Evolutionary conservation across 2,888 invertebrate genomes (phyloP).

Genomic region (Rambutsinella grinnellia): DNA sequence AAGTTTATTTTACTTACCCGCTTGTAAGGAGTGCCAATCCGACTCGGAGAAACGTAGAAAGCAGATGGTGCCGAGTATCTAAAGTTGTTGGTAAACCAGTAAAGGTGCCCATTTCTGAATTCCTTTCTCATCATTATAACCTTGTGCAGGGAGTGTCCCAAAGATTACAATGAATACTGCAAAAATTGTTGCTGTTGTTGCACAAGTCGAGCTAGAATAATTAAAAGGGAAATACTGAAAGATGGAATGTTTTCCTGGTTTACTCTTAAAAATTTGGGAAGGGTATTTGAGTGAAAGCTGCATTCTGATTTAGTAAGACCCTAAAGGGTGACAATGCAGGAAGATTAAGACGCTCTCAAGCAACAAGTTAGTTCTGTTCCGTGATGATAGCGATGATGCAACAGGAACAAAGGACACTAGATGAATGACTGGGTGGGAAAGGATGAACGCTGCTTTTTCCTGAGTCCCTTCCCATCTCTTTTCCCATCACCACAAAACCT

Average conservation of each 20-base stretch:
- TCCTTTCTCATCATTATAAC: conserved; percentile 53
- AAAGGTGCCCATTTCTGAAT: conserved; percentile 58
- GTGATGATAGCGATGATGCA: conserved; percentile 20
- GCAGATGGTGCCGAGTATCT: conserved; percentile 52
- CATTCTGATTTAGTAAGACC: no score
- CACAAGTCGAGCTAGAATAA: no score
- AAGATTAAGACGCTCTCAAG: no score
- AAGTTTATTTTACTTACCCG: conserved; percentile 47
- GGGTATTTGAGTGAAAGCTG: no score
- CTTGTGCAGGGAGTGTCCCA: not conserved
- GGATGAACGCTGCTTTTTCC: conserved; percentile 36
- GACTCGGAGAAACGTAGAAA: conserved; percentile 30
- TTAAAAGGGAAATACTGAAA: no score
- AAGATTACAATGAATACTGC: conserved; percentile 3
- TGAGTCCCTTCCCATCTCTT: not conserved
- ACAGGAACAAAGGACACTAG: conserved; percentile 35
- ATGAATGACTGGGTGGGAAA: conserved; percentile 14
- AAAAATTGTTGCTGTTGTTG: not conserved
- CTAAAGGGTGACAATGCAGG: no score
- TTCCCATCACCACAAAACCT: no score
- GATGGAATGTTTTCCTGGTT: no score
- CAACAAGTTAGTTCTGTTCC: no score
- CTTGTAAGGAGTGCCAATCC: conserved; percentile 50
- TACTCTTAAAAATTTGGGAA: no score
- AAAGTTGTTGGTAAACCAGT: conserved; percentile 54